Base-by-base conservation (phyloP, 2,888 invertebrate genomes). In the Crepidodera aurea region DNA sequence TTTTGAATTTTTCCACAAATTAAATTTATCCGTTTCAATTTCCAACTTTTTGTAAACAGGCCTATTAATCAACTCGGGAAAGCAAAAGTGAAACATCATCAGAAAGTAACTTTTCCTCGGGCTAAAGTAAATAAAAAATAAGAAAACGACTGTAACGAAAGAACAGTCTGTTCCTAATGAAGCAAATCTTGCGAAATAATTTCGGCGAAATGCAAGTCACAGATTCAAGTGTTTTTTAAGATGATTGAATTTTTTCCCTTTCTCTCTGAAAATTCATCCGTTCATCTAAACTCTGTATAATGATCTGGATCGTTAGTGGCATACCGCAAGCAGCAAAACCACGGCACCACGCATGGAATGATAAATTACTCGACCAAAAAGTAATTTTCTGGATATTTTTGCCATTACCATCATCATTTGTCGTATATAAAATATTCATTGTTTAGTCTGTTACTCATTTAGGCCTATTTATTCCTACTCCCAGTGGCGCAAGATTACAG, bases 281-380 rank as follows among this genome's bases (percentile, higher is more conserved):
- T 57, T 18, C 37, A 29, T 44, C 48, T 60, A 63, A 65, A 55
- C 67, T 66, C 66, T 65, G 66, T 71, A 72, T 76, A 76, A 76
- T 76, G 76, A 71, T 68, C 72, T 73, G 66, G 74, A 72, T 75
- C 75, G 74, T 76, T 76, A 76, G 75, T 68, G 71, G 72, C 59
- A 66, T 63, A 25, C 39, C 44, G 32, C 46, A 18, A 39, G 68
- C 73, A 73, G 67, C 71, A 69, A 69, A 69, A 57, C 53, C 64
- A 66, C 62, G 65, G 58, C 68, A 68, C 71, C 63, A 68, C 72
- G 73, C 56, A 73, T 74, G 73, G 73, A 73, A 74, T 78, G 77
- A 78, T 77, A 75, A 75, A 77, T 77, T 74, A 73, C 72, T 71
- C 60, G 51, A 70, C 58, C 40, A 53, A 66, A 50, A 51, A 59